A percentile compares a stretch with the other conserved stretches of the same genome.
Conservation (phyloP, 2,888 invertebrate genomes). For the Baccha elongata region DNA sequence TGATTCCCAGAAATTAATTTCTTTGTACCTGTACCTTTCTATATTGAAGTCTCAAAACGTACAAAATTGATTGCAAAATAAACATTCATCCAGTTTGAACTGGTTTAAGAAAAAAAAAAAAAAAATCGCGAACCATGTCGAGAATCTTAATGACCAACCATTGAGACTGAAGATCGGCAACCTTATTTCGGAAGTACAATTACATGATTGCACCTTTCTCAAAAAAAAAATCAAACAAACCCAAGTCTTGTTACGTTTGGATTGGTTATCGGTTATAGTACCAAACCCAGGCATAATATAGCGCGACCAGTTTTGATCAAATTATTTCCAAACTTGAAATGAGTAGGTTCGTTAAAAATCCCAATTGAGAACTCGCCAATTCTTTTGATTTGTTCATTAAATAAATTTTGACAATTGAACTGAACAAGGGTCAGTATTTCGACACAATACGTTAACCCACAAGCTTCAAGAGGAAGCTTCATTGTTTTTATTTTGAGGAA, state of each 20-base stretch:
- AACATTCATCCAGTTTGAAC: slow-evolving; percentile 33
- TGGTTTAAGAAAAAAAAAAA: slow-evolving; percentile 26
- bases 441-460: neutral
- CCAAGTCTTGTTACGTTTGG: neutral
- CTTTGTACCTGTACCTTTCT: neutral
- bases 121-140: slow-evolving; percentile 20
- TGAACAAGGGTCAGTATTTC: neutral
- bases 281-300: neutral
- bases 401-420: slow-evolving; percentile 40
- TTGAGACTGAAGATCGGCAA: slow-evolving; percentile 27
- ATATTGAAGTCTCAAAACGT: neutral
- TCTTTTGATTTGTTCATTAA: neutral
- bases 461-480: slow-evolving; percentile 36
- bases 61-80: slow-evolving; percentile 32
- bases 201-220: slow-evolving; percentile 41
- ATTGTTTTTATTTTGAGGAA: slow-evolving; percentile 20
- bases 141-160: slow-evolving; percentile 49
- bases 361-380: neutral
- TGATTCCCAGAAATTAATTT: slow-evolving; percentile 23
- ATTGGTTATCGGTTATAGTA: slow-evolving; percentile 11
- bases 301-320: slow-evolving; percentile 24
- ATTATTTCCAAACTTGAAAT: neutral
- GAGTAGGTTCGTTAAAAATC: too few species aligned
- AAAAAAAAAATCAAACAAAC: neutral
- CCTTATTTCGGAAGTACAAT: slow-evolving; percentile 50